A percentile compares a stretch with the other conserved stretches of the same genome.
phyloP scores from a whole-genome alignment of 2,113 vertebrate genomes.

The Gopherus evgoodei region DNA sequence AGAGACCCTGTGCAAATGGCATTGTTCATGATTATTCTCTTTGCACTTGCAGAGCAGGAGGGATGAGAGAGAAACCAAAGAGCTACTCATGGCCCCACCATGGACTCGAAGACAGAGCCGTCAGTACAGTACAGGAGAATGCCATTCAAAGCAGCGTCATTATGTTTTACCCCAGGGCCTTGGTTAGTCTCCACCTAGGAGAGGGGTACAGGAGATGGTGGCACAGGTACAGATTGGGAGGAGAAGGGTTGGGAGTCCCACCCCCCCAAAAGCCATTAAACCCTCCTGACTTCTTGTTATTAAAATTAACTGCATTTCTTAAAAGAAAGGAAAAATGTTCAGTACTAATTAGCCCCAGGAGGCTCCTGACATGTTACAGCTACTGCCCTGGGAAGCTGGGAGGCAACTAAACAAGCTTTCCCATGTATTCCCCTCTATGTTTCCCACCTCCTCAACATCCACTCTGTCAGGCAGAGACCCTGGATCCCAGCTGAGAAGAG shows the following conservation, averaged over 20 bases:
- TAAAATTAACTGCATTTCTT: no score
- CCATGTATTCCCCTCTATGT: neutral
- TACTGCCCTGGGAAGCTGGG: no score
- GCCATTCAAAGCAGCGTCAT: neutral
- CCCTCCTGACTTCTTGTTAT: no score
- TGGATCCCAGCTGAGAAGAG: neutral
- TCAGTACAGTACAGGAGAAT: neutral
- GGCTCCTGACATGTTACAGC: neutral
- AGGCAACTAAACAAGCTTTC: no score
- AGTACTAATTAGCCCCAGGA: no score
- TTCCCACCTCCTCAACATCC: neutral
- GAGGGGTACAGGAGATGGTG: neutral
- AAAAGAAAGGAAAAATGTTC: no score
- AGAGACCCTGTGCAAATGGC: neutral
- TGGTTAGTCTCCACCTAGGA: neutral
- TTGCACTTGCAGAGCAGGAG: neutral
- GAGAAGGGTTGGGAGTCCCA: neutral
- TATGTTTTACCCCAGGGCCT: rapidly evolving
- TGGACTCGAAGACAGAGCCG: neutral
- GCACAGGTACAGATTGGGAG: neutral
- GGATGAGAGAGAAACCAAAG: neutral
- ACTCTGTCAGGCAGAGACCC: neutral
- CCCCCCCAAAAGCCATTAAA: neutral
- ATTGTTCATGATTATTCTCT: neutral
- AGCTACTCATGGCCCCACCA: neutral